Conservation (phyloP, 1,140 invertebrate genomes). For the Homarus americanus region DNA sequence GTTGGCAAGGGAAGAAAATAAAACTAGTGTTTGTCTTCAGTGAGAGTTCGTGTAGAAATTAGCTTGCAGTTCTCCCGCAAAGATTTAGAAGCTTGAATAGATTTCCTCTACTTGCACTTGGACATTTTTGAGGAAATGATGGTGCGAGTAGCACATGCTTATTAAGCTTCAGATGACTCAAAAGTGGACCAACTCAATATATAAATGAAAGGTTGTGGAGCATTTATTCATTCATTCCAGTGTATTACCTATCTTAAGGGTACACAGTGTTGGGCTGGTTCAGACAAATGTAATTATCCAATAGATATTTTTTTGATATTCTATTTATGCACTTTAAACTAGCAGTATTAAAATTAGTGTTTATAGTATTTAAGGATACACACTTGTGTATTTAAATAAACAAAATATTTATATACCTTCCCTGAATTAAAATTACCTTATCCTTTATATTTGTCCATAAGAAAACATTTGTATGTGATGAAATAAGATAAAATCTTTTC, state of each 20-base stretch:
- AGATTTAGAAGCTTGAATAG: background rate
- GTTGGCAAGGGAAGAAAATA: too few relatives aligned
- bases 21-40: background rate
- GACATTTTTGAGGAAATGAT: background rate
- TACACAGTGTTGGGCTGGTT: background rate
- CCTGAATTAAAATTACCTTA: background rate
- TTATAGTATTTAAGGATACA: background rate
- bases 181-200: background rate
- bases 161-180: background rate
- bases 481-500: background rate
- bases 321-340: background rate
- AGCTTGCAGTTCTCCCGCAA: background rate
- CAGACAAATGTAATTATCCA: background rate
- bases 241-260: background rate
- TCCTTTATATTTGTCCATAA: background rate
- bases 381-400: background rate
- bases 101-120: background rate
- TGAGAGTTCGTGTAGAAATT: background rate
- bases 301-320: background rate
- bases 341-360: conserved; percentile 9
- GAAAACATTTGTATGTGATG: background rate
- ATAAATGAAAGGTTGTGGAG: conserved; percentile 2
- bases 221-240: background rate
- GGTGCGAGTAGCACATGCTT: background rate
- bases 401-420: background rate